Evolutionary conservation across 2,113 vertebrate genomes (phyloP).

Genomic region (Apodemus speciosus): DNA sequence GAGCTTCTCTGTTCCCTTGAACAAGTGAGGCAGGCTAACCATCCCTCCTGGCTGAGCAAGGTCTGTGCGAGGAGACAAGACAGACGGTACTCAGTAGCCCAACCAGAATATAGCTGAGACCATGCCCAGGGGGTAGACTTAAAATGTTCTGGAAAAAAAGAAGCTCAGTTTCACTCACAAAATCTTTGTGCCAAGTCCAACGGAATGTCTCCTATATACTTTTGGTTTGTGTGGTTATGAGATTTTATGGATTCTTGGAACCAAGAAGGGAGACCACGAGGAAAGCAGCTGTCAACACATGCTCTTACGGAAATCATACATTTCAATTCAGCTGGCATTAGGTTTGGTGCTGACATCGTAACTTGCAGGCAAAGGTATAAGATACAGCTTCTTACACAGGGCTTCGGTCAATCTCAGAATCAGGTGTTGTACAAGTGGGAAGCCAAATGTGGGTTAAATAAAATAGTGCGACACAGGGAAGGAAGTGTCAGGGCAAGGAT

Average conservation of each 20-base stretch:
- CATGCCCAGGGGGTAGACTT: background rate
- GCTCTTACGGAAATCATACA: constrained; percentile 41
- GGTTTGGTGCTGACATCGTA: constrained; percentile 44
- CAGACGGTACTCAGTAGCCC: background rate
- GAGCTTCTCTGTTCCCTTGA: constrained; percentile 33
- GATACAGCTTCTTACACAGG: background rate
- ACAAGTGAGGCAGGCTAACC: background rate
- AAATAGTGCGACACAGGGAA: background rate
- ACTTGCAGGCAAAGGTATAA: constrained; percentile 37
- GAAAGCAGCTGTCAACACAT: constrained; percentile 67
- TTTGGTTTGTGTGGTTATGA: constrained; percentile 63
- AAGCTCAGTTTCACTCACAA: background rate
- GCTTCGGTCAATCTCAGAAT: background rate
- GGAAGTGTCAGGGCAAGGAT: background rate
- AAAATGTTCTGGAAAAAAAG: background rate
- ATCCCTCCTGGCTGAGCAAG: background rate
- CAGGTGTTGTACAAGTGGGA: background rate
- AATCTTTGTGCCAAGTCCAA: constrained; percentile 43
- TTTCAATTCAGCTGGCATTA: background rate
- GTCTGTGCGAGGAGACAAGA: background rate
- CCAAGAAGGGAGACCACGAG: constrained; percentile 40
- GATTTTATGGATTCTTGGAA: constrained; percentile 66
- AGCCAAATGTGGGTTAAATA: background rate
- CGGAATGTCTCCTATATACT: constrained; percentile 26
- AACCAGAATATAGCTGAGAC: background rate